Evolutionary conservation across 37 sponge, comb jelly and placozoan genomes (phyloP).

Genomic region (Beroe ovata): DNA sequence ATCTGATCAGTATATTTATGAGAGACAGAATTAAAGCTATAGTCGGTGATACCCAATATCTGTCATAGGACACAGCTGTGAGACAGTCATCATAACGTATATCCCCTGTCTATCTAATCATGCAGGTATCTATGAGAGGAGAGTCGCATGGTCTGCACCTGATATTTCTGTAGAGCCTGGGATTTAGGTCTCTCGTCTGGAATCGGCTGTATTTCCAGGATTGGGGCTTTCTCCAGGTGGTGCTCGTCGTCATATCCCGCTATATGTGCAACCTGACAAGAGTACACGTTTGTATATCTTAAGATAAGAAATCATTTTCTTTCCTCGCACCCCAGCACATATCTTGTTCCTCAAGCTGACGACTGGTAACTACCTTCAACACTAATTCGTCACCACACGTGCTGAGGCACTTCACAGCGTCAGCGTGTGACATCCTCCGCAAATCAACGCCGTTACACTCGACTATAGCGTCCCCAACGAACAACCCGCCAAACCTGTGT

Average conservation of each 20-base stretch:
- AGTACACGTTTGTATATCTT: neutral
- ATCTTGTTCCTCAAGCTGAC: too few species aligned
- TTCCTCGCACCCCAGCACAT: too few species aligned
- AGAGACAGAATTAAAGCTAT: too few species aligned
- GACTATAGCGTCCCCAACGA: constrained; percentile 47
- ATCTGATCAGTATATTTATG: too few species aligned
- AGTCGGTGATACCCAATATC: too few species aligned
- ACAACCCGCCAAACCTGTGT: constrained; percentile 56
- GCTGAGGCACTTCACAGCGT: constrained; percentile 62
- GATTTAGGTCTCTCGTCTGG: constrained; percentile 13
- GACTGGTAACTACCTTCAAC: too few species aligned
- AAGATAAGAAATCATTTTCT: too few species aligned
- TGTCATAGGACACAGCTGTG: too few species aligned
- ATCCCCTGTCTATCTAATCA: neutral
- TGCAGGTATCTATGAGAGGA: too few species aligned
- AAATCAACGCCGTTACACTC: constrained; percentile 19
- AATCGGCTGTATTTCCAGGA: constrained; percentile 47
- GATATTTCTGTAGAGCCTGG: constrained; percentile 30
- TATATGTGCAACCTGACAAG: constrained; percentile 47
- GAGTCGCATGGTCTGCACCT: too few species aligned
- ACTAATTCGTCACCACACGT: constrained; percentile 56
- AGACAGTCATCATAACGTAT: too few species aligned
- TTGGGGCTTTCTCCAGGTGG: constrained; percentile 60
- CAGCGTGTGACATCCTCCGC: constrained; percentile 15
- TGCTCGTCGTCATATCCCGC: constrained; percentile 66